These are phyloP conservation scores for Thomomys bottae DNA, from an alignment of 2,113 vertebrate species.

Conservation along the genomic window DNA sequence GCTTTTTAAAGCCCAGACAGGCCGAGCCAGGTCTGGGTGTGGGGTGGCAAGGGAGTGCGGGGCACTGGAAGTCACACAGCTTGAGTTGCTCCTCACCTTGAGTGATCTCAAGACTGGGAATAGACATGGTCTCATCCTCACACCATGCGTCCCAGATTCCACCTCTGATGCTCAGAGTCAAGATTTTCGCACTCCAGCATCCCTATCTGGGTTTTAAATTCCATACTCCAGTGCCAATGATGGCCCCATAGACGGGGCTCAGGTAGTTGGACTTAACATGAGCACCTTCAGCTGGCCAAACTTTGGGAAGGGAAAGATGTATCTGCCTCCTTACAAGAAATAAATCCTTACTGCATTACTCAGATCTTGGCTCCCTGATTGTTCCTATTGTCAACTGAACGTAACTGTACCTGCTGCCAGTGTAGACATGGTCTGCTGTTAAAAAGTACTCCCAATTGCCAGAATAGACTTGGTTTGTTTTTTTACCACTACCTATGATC, in stretches of 20 bases:
- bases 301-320: neutral
- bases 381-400: neutral
- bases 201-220: neutral
- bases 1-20: conserved; percentile 74
- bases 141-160: conserved; percentile 53
- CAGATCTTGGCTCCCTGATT: neutral
- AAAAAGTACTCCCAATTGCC: neutral
- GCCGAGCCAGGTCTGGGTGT: conserved; percentile 43
- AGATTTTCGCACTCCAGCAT: neutral
- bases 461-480: neutral
- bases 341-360: neutral
- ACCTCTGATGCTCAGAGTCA: conserved; percentile 18
- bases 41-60: conserved; percentile 33
- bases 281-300: neutral
- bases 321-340: neutral
- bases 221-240: neutral
- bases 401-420: neutral
- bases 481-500: neutral
- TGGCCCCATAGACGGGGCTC: neutral
- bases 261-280: neutral
- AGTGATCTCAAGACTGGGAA: conserved; percentile 76
- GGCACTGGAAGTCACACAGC: conserved; percentile 54
- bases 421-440: neutral
- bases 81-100: conserved; percentile 68
- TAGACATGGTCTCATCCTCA: conserved; percentile 73